Evolutionary conservation across 2,113 vertebrate genomes (phyloP), one percentile per base, ranked within the genome.

Genomic region (Spea bombifrons): DNA sequence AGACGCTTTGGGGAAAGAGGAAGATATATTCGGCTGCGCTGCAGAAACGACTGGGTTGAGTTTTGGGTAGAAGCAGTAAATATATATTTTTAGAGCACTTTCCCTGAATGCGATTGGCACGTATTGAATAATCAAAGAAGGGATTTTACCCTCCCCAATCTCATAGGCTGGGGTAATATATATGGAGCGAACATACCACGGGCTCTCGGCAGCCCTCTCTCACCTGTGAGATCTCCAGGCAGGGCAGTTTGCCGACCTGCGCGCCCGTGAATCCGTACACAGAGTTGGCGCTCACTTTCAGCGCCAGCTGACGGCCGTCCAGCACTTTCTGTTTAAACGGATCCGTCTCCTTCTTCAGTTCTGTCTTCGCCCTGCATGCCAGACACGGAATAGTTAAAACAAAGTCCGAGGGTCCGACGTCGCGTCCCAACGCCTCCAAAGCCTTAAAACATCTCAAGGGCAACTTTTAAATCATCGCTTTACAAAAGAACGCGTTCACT

Each of bases 181-280:
- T 13, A 48, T 8, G 46, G 5, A 4, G 53, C 45, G 15, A 16
- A 63, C 17, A n/a, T 63, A n/a, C 17, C 2, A 2, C 4, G 59
- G 17, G 15, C 15, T 13, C 17, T 63, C 15, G 59, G 13, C 12
- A 63, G 6, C 49, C 3, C 4, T 5, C 5, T 7, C 86, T 83
- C 73, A 97, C 96, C 94, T 97, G 95, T 1, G 96, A 97, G 86
- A 97, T 97, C 86, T 97, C 96, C 43, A 97, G 85, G 76, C 96
- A 97, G 0, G 96, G 96, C 84, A 97, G 89, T 81, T 94, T 95
- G 83, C 96, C 96, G 83, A 96, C 95, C 84, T 97, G 96, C 45
- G 96, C 96, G 0, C 96, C 96, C 0, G 96, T 97, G 87, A 97
- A 97, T 71, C 96, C 96, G 0, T 97, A 97, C 8, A 97, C 96